phyloP scores from a whole-genome alignment of 1,140 invertebrate genomes.

The Drosophila parvula region DNA sequence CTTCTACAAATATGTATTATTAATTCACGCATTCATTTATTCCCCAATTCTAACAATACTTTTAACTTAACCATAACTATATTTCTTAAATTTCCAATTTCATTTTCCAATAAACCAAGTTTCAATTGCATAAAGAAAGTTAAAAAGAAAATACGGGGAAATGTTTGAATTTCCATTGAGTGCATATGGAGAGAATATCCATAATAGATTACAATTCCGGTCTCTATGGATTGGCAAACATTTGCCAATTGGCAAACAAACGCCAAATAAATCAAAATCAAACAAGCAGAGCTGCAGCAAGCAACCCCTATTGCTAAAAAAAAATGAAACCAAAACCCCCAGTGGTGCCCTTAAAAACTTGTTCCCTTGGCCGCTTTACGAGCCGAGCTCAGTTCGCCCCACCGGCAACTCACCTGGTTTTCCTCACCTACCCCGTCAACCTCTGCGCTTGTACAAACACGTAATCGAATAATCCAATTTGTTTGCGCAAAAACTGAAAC shows the following conservation, averaged over 20 bases:
- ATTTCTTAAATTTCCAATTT: neutral
- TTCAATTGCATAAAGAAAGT: no score
- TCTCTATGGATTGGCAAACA: slow-evolving; percentile 52
- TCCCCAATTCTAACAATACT: neutral
- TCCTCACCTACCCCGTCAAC: slow-evolving; percentile 1
- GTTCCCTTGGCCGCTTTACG: slow-evolving; percentile 72
- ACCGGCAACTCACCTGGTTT: slow-evolving; percentile 17
- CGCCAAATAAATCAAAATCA: slow-evolving; percentile 61
- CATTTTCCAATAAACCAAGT: neutral
- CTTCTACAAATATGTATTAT: neutral
- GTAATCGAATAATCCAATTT: slow-evolving; percentile 83
- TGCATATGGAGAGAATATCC: slow-evolving; percentile 9
- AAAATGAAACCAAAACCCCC: slow-evolving; percentile 38
- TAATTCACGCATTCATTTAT: neutral
- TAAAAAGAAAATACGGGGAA: neutral
- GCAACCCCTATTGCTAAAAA: slow-evolving; percentile 12
- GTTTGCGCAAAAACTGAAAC: slow-evolving; percentile 80
- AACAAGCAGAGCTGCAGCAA: slow-evolving; percentile 34
- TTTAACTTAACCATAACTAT: neutral
- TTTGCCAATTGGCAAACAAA: slow-evolving; percentile 68
- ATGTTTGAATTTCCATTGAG: neutral
- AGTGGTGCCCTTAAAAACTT: slow-evolving; percentile 64
- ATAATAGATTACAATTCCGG: slow-evolving; percentile 35
- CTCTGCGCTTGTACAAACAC: slow-evolving; percentile 69
- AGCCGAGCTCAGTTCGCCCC: slow-evolving; percentile 38